These are phyloP conservation scores for Phymastichus coffea DNA, from an alignment of 1,140 invertebrate genomes.

Conservation along the genomic window DNA sequence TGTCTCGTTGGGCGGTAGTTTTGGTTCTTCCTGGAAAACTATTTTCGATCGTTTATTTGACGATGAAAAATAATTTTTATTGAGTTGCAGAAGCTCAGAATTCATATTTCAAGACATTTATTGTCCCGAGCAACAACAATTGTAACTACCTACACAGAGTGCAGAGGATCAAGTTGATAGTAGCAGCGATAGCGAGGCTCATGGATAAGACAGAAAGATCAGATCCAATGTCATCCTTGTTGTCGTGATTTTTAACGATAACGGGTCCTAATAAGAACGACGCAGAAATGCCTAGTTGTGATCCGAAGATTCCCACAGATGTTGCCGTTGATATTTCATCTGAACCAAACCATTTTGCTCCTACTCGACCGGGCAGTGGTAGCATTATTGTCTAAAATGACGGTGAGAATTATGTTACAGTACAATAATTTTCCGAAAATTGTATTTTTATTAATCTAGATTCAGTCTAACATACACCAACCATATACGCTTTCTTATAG, in stretches of 20 bases:
- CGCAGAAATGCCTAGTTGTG: slow-evolving; percentile 61
- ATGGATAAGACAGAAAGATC: slow-evolving; percentile 48
- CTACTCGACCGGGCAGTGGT: slow-evolving; percentile 66
- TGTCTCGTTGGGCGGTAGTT: slow-evolving; percentile 57
- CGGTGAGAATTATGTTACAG: too few species aligned
- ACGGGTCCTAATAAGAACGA: slow-evolving; percentile 46
- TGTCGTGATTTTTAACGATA: slow-evolving; percentile 46
- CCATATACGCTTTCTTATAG: too few species aligned
- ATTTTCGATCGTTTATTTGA: slow-evolving; percentile 13
- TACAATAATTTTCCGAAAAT: too few species aligned
- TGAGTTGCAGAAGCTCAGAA: neutral
- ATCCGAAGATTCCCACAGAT: slow-evolving; percentile 76
- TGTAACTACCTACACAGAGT: slow-evolving; percentile 61
- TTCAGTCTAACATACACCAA: too few species aligned
- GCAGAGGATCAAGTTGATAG: slow-evolving; percentile 59
- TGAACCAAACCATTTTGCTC: slow-evolving; percentile 71
- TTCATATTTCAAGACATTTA: neutral
- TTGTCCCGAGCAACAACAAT: slow-evolving; percentile 30
- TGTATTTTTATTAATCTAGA: too few species aligned
- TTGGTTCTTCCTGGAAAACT: slow-evolving; percentile 63
- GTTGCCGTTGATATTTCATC: slow-evolving; percentile 71
- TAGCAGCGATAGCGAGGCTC: slow-evolving; percentile 58
- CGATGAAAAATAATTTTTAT: too few species aligned
- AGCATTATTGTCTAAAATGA: slow-evolving; percentile 67
- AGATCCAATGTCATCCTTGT: slow-evolving; percentile 42